phyloP scores from a whole-genome alignment of 2,888 invertebrate genomes.

The Patella pellucida region DNA sequence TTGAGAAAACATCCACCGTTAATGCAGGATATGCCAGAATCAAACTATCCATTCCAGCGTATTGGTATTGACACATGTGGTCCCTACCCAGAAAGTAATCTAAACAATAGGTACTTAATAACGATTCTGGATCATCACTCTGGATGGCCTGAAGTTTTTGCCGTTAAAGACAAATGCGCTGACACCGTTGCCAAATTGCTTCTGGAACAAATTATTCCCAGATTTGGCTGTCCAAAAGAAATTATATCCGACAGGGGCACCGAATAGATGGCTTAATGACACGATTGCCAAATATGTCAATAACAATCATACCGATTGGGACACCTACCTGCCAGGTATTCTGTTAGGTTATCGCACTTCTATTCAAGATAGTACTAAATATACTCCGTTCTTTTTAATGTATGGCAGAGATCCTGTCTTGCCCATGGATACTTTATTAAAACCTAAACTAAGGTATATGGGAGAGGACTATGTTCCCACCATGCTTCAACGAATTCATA shows the following conservation, averaged over 20 bases:
- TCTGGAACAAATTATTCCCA: slow-evolving; percentile 6
- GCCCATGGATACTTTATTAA: no score
- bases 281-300: no score
- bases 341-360: no score
- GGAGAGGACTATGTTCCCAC: no score
- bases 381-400: no score
- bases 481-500: no score
- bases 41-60: slow-evolving; percentile 11
- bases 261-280: no score
- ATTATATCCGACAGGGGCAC: slow-evolving; percentile 14
- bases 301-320: no score
- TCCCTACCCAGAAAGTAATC: background rate
- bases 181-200: background rate
- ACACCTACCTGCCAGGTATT: no score
- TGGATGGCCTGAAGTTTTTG: slow-evolving; percentile 18
- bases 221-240: background rate
- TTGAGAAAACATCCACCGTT: background rate
- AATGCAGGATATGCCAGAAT: background rate
- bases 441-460: no score
- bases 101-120: slow-evolving; percentile 12
- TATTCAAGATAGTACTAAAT: no score
- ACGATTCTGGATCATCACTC: slow-evolving; percentile 12
- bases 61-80: slow-evolving; percentile 19
- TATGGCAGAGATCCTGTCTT: no score
- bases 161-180: slow-evolving; percentile 5